Evolutionary conservation across 1,140 invertebrate genomes (phyloP).

Genomic region (Bombus sylvicola): DNA sequence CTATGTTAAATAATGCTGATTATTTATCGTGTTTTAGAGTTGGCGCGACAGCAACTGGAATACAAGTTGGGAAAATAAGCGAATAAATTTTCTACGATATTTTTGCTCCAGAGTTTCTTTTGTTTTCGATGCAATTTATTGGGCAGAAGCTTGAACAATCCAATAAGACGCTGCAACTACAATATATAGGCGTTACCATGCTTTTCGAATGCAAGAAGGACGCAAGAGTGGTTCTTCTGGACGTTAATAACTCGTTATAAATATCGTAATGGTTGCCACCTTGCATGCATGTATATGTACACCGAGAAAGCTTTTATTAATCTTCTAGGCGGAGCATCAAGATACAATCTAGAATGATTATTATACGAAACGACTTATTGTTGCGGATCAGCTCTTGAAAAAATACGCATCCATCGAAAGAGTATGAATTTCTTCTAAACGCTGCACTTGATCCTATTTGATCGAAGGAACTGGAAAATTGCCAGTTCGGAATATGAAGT

Average conservation of each 20-base stretch:
- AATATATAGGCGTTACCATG: neutral
- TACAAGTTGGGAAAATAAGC: neutral
- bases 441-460: neutral
- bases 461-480: neutral
- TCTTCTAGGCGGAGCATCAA: neutral
- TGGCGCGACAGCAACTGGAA: neutral
- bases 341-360: neutral
- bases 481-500: neutral
- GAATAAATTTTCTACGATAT: neutral
- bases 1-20: neutral
- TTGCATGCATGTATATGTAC: neutral
- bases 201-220: neutral
- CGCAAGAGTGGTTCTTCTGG: neutral
- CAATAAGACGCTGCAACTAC: neutral
- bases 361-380: neutral
- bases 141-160: neutral
- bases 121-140: neutral
- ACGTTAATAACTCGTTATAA: conserved; percentile 17
- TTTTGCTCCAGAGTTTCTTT: neutral
- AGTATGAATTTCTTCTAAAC: neutral
- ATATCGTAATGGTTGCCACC: neutral
- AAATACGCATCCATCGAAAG: neutral
- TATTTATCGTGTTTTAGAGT: neutral
- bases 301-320: neutral
- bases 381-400: neutral